Base-by-base conservation (phyloP, 92 coral and sea anemone genomes). In the Epizoanthus illoricatus region DNA sequence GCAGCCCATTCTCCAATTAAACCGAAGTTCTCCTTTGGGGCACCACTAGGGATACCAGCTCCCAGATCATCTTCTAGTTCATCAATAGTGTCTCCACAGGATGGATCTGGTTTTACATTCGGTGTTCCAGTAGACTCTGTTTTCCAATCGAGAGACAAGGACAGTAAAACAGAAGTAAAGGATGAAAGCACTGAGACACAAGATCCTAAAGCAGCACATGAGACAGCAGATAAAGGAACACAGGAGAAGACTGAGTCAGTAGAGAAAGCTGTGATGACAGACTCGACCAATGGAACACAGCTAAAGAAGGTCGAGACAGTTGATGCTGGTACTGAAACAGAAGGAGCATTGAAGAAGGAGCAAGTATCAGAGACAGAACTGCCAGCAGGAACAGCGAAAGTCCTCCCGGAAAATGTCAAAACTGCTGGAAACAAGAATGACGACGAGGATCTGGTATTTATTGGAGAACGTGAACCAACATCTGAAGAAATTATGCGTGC, bases 401-500 rank as follows among this genome's bases (percentile, higher is more conserved):
- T 2, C 16, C 71, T 76, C 17, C 20, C 56, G 1, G 69, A 18
- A 19, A 62, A 60, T 24, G 55, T 13, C 18, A 17, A 55, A 39
- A 9, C 8, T 20, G 5, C 3, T 24, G 68, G 23, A 13, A 73
- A 19, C 12, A 10, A 18, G 0, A 39, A 17, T 7, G 19, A 10
- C 7, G 73, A 39, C 10, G 9, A 55, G 7, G 91, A 88, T 18
- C 68, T 84, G 10, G 39, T 69, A 16, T 75, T 83, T 69, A 74
- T 74, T 45, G 39, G 41, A 75, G 90, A 83, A 33, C 10, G 75
- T 42, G 85, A 86, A 73, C 92, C 92, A 17, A 89, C 87, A 21
- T 58, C 62, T 62, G 90, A 86, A 47, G 88, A 89, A 65, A 59
- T 87, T 20, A 71, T 56, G 19, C 92, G 90, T n/a, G 92, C 92